A percentile compares a stretch with the other conserved stretches of the same genome.
Evolutionary conservation across 2,113 vertebrate genomes (phyloP).

Genomic region (Himantopus leucocephalus): DNA sequence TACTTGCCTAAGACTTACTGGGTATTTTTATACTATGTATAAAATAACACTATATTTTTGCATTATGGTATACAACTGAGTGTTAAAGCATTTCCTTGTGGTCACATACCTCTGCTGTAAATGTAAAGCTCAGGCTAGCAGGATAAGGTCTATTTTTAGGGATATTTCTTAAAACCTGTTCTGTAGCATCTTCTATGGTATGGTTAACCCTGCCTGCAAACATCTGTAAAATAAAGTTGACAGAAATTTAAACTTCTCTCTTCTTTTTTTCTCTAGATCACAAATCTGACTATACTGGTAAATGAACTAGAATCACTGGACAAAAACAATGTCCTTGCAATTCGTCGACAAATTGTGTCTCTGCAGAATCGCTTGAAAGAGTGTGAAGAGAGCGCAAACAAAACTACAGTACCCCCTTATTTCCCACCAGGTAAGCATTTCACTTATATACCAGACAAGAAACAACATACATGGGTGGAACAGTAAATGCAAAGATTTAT

Average conservation of each 20-base stretch:
- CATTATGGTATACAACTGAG: background rate
- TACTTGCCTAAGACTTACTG: background rate
- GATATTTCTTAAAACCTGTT: constrained; percentile 25
- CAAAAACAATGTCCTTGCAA: constrained; percentile 75
- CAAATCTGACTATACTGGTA: constrained; percentile 75
- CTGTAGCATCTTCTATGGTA: background rate
- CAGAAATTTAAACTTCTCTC: constrained; percentile 31
- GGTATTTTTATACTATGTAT: background rate
- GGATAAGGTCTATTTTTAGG: constrained; percentile 31
- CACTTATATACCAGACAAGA: background rate
- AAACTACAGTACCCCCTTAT: background rate
- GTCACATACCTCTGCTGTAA: constrained; percentile 3
- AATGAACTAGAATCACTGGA: constrained; percentile 73
- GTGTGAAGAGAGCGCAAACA: constrained; percentile 45
- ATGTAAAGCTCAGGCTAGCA: background rate
- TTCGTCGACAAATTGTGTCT: constrained; percentile 65
- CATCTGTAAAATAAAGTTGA: constrained; percentile 43
- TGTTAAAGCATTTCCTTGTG: constrained; percentile 20
- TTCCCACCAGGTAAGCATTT: constrained; percentile 65
- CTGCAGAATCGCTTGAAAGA: constrained; percentile 70
- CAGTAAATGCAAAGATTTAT: background rate
- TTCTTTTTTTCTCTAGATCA: constrained; percentile 70
- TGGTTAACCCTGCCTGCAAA: constrained; percentile 12
- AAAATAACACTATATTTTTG: background rate
- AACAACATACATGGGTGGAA: background rate